Evolutionary conservation across 2,797 vertebrate species (phyloP).

Genomic region (Psittacula echo): DNA sequence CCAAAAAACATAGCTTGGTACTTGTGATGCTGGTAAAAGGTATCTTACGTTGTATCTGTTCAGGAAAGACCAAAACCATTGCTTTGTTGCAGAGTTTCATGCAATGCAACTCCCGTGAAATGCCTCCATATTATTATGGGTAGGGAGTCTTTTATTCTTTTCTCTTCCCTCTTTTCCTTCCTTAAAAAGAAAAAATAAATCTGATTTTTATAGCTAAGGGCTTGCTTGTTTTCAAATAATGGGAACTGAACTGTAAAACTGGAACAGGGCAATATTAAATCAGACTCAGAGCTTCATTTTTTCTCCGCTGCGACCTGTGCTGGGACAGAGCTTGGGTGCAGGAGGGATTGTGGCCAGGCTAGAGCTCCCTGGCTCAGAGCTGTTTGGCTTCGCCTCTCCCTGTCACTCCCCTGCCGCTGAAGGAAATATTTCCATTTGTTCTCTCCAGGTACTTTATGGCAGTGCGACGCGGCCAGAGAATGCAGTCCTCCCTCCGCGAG

Average conservation of each 20-base stretch:
- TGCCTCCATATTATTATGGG: background rate
- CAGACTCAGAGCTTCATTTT: rapidly evolving
- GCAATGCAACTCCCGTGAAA: background rate
- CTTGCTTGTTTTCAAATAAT: background rate
- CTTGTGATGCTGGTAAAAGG: background rate
- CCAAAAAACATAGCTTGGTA: background rate
- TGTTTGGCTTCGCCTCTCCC: constrained; percentile 37
- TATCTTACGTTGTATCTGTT: background rate
- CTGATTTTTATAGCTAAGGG: background rate
- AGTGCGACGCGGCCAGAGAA: background rate
- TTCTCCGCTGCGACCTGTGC: rapidly evolving
- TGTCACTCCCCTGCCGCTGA: background rate
- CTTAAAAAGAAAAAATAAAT: background rate
- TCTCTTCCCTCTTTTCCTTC: background rate
- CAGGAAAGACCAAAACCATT: background rate
- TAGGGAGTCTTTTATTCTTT: background rate
- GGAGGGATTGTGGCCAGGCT: background rate
- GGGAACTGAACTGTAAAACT: background rate
- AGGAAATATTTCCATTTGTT: constrained; percentile 60
- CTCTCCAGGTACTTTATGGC: constrained; percentile 59
- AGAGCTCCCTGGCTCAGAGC: background rate
- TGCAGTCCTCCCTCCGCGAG: background rate
- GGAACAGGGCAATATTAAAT: background rate
- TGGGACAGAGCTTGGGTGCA: background rate
- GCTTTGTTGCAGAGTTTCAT: background rate